Percentiles rank a stretch among this genome's conserved stretches.
phyloP scores from a whole-genome alignment of 2,888 invertebrate species.

The Psococerastis gibbosa region DNA sequence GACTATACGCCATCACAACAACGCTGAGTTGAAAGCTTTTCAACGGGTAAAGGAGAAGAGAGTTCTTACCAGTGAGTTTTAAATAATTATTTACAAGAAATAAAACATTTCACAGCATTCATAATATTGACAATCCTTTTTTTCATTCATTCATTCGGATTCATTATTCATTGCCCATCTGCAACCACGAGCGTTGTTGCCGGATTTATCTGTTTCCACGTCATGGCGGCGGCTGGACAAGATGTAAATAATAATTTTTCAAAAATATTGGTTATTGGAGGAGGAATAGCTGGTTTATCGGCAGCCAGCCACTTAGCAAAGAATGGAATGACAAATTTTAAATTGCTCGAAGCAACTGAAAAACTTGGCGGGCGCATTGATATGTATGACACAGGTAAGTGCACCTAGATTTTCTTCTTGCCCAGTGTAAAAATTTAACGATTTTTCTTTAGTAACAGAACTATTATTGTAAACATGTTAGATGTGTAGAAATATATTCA shows the following conservation, averaged over 20 bases:
- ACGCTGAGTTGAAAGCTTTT: too few relatives aligned
- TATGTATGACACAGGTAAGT: conserved; percentile 45
- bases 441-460: background rate
- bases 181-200: too few relatives aligned
- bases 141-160: too few relatives aligned
- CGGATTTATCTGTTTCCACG: background rate
- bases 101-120: too few relatives aligned
- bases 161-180: too few relatives aligned
- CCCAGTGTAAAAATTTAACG: background rate
- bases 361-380: conserved; percentile 68
- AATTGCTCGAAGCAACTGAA: conserved; percentile 60
- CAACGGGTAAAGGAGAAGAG: too few relatives aligned
- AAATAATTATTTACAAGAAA: too few relatives aligned
- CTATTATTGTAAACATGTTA: too few relatives aligned
- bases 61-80: too few relatives aligned
- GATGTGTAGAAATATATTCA: too few relatives aligned
- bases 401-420: background rate
- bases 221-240: conserved; percentile 23
- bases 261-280: conserved; percentile 66
- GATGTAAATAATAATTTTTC: conserved; percentile 26
- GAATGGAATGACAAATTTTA: conserved; percentile 59
- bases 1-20: too few relatives aligned
- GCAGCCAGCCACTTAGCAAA: conserved; percentile 66
- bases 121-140: too few relatives aligned
- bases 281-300: conserved; percentile 68